Base-by-base conservation (phyloP, 2,888 invertebrate genomes). In the Bellardia pandia region DNA sequence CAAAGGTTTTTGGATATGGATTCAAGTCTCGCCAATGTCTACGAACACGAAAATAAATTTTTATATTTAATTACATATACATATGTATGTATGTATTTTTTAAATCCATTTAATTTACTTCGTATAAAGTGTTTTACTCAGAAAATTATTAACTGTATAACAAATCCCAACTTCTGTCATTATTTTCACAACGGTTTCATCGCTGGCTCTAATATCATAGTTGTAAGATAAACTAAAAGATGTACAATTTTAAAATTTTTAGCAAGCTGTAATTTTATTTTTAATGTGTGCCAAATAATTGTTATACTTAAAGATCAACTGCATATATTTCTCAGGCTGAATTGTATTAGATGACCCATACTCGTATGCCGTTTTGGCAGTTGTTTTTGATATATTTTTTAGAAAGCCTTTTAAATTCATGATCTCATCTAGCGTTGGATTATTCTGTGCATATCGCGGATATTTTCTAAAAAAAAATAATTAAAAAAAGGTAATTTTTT, bases 141-240 rank as follows among this genome's bases (percentile, higher is more conserved):
- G 53, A 23, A 74, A 64, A 60, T 74, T 82, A 4, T 82, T 82
- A 6, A 86, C 42, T 0, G 82, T 85, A 51, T 86, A 86, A 60
- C 88, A 88, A 69, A 86, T 79, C 5, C 86, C 88, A 11, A 85
- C 14, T 60, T 86, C 86, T 7, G 85, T 88, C 76, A 88, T 76
- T 16, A 88, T 62, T 79, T 80, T 86, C 0, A 77, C 64, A 9
- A 77, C 84, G 13, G 45, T 64, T n/a, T 45, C 16, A 14, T 69
- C 78, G 42, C 72, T 2, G 11, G 62, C 14, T 2, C 2, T 37
- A 2, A 82, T 71, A 9, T 45, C 9, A 40, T 76, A 80, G 23
- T 60, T n/a, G 23, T 80, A 51, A 1, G 83, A 77, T 60, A 86
- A 81, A 16, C 85, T 87, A 13, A 45, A 76, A 42, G 8, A 72